Base-by-base conservation (phyloP, 2,888 invertebrate species). In the Brachypterus glaber region DNA sequence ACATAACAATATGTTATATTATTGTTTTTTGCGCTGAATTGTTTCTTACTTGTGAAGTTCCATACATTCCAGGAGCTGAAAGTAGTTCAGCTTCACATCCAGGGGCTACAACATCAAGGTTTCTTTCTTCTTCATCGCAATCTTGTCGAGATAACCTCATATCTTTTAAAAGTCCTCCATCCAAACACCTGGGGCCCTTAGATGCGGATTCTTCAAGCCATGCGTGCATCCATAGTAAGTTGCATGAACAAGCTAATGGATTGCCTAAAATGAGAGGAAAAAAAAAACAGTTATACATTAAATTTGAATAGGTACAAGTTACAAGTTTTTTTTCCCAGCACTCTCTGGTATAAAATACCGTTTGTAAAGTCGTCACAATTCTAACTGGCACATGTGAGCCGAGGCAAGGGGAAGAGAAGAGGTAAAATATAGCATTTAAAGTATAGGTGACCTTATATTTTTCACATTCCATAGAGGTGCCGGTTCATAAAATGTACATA, bases 211-310 rank as follows among this genome's bases (percentile, higher is more conserved):
- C 85, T 44, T 79, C 77, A 16, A 88, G 64, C 88, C 88, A 89
- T 2, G 79, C 81, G 50, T 85, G 77, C 2, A 90, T 65, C 90
- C 90, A 90, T 36, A 85, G 71, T 61, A 87, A 73, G 45, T 78
- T 79, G 57, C 90, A 90, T 33, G 84, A 79, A 59, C 90, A 90
- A 14, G 76, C 71, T 43, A 91, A 67, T 1, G 90, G 90, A 67
- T 90, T 91, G 18, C 84, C 88, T 87, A 34, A 24, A 48, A 47
- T 9, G n/a, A n/a, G n/a, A n/a, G n/a, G n/a, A n/a, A n/a, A n/a
- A n/a, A n/a, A n/a, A n/a, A n/a, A n/a, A n/a, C n/a, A n/a, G n/a
- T n/a, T n/a, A n/a, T n/a, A n/a, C n/a, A n/a, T n/a, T n/a, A n/a
- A n/a, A n/a, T n/a, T n/a, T n/a, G n/a, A n/a, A n/a, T n/a, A n/a